Evolutionary conservation across 2,113 vertebrate species (phyloP).

Genomic region (Daphoenositta chrysoptera): DNA sequence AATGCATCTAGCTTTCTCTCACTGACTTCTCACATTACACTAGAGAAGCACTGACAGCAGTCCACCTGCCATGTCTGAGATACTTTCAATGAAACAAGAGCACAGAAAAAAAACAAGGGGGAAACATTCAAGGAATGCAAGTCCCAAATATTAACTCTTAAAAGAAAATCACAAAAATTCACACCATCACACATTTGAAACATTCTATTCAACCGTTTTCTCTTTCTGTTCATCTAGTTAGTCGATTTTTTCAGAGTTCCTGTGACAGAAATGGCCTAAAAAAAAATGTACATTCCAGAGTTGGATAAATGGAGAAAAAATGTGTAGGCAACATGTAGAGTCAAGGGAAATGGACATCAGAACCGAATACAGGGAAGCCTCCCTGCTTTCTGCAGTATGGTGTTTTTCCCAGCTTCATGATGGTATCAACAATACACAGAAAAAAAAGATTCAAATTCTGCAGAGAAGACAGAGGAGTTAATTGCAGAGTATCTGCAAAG

Average conservation of each 20-base stretch:
- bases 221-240: neutral
- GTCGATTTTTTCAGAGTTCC: neutral
- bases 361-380: neutral
- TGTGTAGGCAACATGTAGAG: neutral
- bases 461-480: neutral
- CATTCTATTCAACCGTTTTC: neutral
- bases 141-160: neutral
- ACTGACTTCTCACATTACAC: neutral
- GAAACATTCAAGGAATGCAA: neutral
- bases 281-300: neutral
- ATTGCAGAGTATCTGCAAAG: neutral
- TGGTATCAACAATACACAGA: neutral
- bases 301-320: neutral
- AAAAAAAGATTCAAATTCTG: neutral
- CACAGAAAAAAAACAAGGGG: neutral
- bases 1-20: neutral
- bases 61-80: neutral
- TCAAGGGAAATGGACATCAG: neutral
- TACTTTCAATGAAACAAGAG: neutral
- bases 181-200: neutral
- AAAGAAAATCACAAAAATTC: neutral
- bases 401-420: neutral
- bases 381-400: neutral
- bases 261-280: neutral
- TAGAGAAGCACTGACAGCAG: neutral